phyloP scores from a whole-genome alignment of 2,888 invertebrate species.

The Argyresthia albistria region DNA sequence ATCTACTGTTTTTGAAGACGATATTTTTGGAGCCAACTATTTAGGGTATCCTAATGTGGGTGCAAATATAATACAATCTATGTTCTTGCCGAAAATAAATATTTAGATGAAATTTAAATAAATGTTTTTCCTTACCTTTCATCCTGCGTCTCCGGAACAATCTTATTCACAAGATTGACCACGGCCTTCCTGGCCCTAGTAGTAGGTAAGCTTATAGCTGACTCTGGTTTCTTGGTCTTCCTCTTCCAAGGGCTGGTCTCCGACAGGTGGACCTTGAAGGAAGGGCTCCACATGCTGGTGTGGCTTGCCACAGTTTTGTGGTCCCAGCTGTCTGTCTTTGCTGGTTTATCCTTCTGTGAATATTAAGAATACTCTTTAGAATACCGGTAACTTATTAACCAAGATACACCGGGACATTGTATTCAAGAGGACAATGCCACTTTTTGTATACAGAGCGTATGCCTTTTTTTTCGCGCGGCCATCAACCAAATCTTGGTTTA shows the following conservation, averaged over 20 bases:
- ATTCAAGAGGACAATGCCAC: too few relatives aligned
- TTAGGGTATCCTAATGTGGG: too few relatives aligned
- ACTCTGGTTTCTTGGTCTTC: constrained; percentile 30
- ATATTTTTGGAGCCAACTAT: too few relatives aligned
- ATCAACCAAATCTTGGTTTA: too few relatives aligned
- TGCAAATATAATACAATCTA: too few relatives aligned
- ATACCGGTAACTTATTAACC: too few relatives aligned
- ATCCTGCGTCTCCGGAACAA: constrained; percentile 53
- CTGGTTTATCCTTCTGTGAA: constrained; percentile 28
- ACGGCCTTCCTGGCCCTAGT: constrained; percentile 39
- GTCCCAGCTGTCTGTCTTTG: constrained; percentile 50
- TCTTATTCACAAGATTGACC: constrained; percentile 43
- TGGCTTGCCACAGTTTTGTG: constrained; percentile 39
- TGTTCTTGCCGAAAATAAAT: too few relatives aligned
- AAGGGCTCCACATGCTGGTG: constrained; percentile 59
- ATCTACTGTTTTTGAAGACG: too few relatives aligned
- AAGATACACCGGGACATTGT: too few relatives aligned
- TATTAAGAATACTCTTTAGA: neutral
- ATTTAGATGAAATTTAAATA: neutral
- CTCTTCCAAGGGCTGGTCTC: constrained; percentile 41
- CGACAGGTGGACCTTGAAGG: constrained; percentile 27
- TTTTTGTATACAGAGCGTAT: too few relatives aligned
- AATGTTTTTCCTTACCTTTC: constrained; percentile 26
- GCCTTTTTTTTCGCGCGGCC: too few relatives aligned
- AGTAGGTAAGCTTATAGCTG: constrained; percentile 29